Evolutionary conservation across 2,888 invertebrate genomes (phyloP), one percentile per base, ranked within the genome.

Genomic region (Agrochola macilenta): DNA sequence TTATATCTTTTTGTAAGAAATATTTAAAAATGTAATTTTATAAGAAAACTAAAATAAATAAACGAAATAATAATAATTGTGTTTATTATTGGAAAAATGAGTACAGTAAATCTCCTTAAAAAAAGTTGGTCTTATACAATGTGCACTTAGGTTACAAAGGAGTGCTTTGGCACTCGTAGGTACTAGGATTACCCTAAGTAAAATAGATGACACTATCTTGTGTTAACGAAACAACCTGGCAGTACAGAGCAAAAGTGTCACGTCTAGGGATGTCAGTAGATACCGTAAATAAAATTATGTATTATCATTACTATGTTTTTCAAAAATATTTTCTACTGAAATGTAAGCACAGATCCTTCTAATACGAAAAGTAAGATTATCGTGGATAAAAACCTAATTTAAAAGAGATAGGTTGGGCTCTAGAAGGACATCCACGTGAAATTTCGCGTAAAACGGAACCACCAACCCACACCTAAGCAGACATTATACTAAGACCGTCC

Each of bases 401-500:
- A n/a, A 57, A 12, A 52, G 4, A 58, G 3, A 60, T 20, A 61
- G 11, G 39, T 39, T 8, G 17, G 5, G 5, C 14, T 46, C 35
- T 12, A 46, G 30, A 60, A 69, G 12, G 30, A 54, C 0, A 66
- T 49, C 17, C 9, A 43, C 11, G 20, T 14, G 14, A 61, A 12
- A 70, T 52, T 78, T 70, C 43, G 83, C 57, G 30, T 68, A 46
- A 60, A 66, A 66, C 5, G 9, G 14, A 57, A 23, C 49, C 14
- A 52, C 11, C 49, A 17, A 54, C 70, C 26, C 57, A 61, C 46
- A 54, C 39, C 39, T 58, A 54, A 39, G 49, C 39, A 58, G 73
- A 73, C 78, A 75, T 85, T 73, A 70, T 23, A 57, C 49, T 52
- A 65, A 77, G 70, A 58, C 78, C 73, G 26, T 77, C 85, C 79